These are phyloP conservation scores for Rhyzopertha dominica DNA, from an alignment of 1,140 invertebrate genomes.

Conservation along the genomic window DNA sequence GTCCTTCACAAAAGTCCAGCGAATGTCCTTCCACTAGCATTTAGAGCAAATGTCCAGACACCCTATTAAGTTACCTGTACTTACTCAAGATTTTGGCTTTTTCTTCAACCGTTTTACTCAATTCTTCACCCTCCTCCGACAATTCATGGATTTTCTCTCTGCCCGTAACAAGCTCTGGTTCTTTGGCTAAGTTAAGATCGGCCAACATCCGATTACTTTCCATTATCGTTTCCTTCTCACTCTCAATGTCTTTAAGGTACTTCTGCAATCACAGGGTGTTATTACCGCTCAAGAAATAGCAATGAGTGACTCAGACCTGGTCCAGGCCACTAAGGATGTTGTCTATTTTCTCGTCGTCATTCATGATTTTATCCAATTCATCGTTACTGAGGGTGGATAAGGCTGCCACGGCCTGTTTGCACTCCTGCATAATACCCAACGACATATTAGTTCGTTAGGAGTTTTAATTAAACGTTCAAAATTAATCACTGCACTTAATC, in stretches of 20 bases:
- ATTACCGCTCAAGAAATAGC: neutral
- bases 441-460: no score
- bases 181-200: slow-evolving; percentile 78
- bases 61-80: no score
- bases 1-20: no score
- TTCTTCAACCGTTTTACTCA: slow-evolving; percentile 64
- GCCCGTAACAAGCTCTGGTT: slow-evolving; percentile 70
- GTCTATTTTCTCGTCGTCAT: slow-evolving; percentile 79
- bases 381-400: slow-evolving; percentile 55
- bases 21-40: neutral
- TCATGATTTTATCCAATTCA: slow-evolving; percentile 77
- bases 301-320: slow-evolving; percentile 55
- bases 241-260: slow-evolving; percentile 71
- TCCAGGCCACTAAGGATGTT: slow-evolving; percentile 69
- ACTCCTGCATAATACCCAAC: no score
- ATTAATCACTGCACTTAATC: no score
- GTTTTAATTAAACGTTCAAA: no score
- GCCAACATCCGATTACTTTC: slow-evolving; percentile 80
- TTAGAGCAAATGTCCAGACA: no score
- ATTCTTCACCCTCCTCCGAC: slow-evolving; percentile 61
- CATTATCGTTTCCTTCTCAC: slow-evolving; percentile 79
- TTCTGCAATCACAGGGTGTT: slow-evolving; percentile 34
- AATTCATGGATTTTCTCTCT: slow-evolving; percentile 63
- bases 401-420: slow-evolving; percentile 12
- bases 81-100: slow-evolving; percentile 62